These are phyloP conservation scores for Acrobasis consociella DNA, from an alignment of 2,888 invertebrate species.

Conservation along the genomic window DNA sequence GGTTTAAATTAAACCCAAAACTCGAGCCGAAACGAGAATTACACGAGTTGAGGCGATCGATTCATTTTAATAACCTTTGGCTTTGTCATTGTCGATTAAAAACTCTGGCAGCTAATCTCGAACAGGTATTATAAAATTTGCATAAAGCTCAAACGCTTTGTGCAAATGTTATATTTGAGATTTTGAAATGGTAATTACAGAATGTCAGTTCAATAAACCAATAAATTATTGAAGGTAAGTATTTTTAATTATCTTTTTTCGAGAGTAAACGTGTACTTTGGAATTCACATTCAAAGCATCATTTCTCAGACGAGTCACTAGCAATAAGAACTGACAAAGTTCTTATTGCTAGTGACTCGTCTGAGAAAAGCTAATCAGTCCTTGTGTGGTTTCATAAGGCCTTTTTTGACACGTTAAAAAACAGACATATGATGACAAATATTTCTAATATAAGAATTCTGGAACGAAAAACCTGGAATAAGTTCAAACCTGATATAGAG, in stretches of 20 bases:
- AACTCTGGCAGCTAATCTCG: conserved; percentile 20
- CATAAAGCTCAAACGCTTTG: not conserved
- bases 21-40: not conserved
- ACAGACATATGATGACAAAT: no score
- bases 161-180: not conserved
- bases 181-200: no score
- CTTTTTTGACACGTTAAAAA: no score
- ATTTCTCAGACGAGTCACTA: no score
- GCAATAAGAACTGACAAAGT: no score
- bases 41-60: conserved; percentile 5
- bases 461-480: no score
- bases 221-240: not conserved
- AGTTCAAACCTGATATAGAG: no score
- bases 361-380: not conserved
- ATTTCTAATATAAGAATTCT: no score
- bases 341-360: not conserved
- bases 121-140: not conserved
- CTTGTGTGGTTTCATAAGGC: no score
- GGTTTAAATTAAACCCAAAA: no score
- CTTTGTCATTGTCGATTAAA: conserved; percentile 21
- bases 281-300: no score
- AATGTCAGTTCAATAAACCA: not conserved
- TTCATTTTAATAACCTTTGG: conserved; percentile 20
- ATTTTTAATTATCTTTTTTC: not conserved
- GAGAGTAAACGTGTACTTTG: no score